Conservation (phyloP, 2,113 vertebrate species). For the Gymnorhina tibicen region DNA sequence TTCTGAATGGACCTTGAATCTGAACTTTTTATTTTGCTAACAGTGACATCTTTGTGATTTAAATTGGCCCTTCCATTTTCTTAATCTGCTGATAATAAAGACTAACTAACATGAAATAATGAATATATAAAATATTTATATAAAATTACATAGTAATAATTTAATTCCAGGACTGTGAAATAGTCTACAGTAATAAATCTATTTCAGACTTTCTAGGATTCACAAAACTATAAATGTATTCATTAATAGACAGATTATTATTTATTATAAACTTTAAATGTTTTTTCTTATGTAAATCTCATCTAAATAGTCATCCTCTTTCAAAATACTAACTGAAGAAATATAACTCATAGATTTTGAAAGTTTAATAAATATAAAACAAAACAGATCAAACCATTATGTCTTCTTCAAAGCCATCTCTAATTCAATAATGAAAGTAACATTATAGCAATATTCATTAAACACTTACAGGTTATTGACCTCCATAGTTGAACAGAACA, state of each 20-base stretch:
- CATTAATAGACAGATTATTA: background rate
- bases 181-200: conserved; percentile 34
- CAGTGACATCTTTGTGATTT: background rate
- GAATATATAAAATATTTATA: conserved; percentile 30
- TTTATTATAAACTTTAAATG: conserved; percentile 4
- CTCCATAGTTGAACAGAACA: conserved; percentile 54
- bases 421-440: conserved; percentile 68
- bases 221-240: conserved; percentile 17
- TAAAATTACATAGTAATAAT: conserved; percentile 21
- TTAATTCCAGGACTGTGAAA: conserved; percentile 19
- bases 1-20: background rate
- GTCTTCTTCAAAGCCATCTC: conserved; percentile 51
- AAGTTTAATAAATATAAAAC: conserved; percentile 58
- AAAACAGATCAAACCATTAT: conserved; percentile 51
- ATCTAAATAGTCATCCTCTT: conserved; percentile 10
- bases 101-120: conserved; percentile 43
- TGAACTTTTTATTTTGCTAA: background rate
- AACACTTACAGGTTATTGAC: conserved; percentile 68
- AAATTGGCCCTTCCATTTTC: conserved; percentile 4
- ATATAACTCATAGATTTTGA: background rate
- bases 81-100: conserved; percentile 10
- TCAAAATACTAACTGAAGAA: conserved; percentile 11
- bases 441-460: conserved; percentile 66
- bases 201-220: conserved; percentile 24
- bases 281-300: conserved; percentile 15